A percentile compares a stretch with the other conserved stretches of the same genome.
Conservation (phyloP, 2,113 vertebrate genomes). For the Zosterops japonicus region DNA sequence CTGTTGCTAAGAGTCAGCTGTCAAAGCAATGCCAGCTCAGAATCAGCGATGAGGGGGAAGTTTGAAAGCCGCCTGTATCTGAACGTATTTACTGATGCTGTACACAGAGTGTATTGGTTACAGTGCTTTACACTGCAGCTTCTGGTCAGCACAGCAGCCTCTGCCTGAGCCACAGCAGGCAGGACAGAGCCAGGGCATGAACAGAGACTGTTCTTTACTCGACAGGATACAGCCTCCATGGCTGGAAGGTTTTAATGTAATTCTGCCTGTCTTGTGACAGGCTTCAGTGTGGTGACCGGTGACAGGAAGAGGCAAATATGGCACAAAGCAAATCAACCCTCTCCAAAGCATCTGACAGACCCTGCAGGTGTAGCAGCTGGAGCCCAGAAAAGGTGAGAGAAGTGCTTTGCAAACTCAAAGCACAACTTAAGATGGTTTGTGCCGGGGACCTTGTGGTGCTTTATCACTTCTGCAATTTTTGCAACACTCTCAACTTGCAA, state of each 20-base stretch:
- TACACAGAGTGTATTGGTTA: neutral
- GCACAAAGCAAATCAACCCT: neutral
- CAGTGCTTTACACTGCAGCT: neutral
- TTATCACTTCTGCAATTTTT: neutral
- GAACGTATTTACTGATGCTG: constrained; percentile 6
- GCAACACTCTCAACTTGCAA: neutral
- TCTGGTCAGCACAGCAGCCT: neutral
- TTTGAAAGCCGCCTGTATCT: neutral
- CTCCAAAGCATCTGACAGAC: neutral
- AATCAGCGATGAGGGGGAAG: fast-evolving
- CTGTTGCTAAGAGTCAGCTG: constrained; percentile 2
- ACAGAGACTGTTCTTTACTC: neutral
- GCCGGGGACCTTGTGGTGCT: fast-evolving
- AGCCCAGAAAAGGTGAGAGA: neutral
- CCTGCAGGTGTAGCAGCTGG: neutral
- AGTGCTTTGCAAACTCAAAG: neutral
- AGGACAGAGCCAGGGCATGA: neutral
- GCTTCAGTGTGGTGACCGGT: fast-evolving
- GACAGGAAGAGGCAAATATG: neutral
- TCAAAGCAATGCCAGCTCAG: neutral
- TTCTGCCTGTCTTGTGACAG: neutral
- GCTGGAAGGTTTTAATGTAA: neutral
- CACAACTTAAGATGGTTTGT: neutral
- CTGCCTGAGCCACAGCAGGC: neutral
- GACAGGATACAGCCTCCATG: neutral